These are phyloP conservation scores for Calvadosia cruxmelitensis DNA, from an alignment of 30 jellyfish, hydroid and myxozoan genomes.

Conservation along the genomic window DNA sequence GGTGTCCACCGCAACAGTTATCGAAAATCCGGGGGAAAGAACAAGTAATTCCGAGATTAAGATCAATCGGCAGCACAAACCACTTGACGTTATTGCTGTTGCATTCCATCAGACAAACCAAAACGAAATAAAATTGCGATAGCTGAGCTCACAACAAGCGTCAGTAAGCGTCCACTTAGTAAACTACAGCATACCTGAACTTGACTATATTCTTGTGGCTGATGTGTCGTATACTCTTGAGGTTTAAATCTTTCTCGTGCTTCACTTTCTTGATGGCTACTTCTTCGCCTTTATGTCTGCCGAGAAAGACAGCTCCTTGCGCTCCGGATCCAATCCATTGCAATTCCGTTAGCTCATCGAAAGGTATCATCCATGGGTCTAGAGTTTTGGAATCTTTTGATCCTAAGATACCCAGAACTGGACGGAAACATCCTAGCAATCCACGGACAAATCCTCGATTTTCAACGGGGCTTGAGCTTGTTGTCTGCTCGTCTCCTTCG, in stretches of 20 bases:
- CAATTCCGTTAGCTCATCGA: constrained; percentile 71
- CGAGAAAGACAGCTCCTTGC: constrained; percentile 98
- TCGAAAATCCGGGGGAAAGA: too few species aligned
- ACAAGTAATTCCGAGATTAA: too few species aligned
- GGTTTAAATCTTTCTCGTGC: constrained; percentile 60
- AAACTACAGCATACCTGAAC: constrained; percentile 87
- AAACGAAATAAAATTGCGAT: too few species aligned
- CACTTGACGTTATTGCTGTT: too few species aligned
- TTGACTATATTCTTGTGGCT: constrained; percentile 83
- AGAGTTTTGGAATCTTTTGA: constrained; percentile 6
- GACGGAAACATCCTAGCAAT: constrained; percentile 44
- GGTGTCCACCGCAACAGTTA: too few species aligned
- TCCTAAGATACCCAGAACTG: constrained; percentile 42
- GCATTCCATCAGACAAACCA: too few species aligned
- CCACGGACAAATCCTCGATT: constrained; percentile 20
- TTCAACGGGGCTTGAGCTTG: background rate
- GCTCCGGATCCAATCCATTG: constrained; percentile 98
- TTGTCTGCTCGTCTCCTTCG: background rate
- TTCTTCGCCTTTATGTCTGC: constrained; percentile 56
- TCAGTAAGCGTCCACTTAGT: too few species aligned
- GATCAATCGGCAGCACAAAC: too few species aligned
- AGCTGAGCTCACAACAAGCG: too few species aligned
- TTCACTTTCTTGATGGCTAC: constrained; percentile 90
- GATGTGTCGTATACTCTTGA: constrained; percentile 62
- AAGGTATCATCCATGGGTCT: constrained; percentile 84